A percentile compares a stretch with the other conserved stretches of the same genome.
Evolutionary conservation across 92 coral and sea anemone genomes (phyloP).

Genomic region (Meandrina meandrites): DNA sequence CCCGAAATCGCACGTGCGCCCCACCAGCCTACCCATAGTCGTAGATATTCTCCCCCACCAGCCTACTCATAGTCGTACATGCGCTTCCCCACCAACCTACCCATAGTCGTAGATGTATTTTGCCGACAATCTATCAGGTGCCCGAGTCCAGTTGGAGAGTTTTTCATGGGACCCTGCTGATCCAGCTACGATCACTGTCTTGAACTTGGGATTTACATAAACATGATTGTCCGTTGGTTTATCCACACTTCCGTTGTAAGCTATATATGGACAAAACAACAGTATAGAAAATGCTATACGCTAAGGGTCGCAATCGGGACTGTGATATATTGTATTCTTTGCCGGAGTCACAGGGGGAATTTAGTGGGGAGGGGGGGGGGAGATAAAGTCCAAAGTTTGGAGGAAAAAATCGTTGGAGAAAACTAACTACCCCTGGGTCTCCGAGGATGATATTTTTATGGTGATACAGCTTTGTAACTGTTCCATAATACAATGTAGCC

Average conservation of each 20-base stretch:
- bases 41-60: background rate
- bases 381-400: too few relatives aligned
- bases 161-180: constrained; percentile 84
- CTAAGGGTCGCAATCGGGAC: too few relatives aligned
- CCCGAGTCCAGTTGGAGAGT: constrained; percentile 71
- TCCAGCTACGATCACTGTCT: constrained; percentile 85
- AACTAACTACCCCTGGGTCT: too few relatives aligned
- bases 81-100: constrained; percentile 45
- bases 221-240: constrained; percentile 58
- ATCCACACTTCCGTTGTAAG: constrained; percentile 68
- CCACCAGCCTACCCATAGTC: background rate
- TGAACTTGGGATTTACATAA: constrained; percentile 75
- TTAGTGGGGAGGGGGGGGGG: too few relatives aligned
- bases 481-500: too few relatives aligned
- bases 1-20: too few relatives aligned
- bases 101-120: constrained; percentile 78
- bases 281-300: background rate
- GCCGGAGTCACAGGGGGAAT: too few relatives aligned
- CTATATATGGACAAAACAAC: constrained; percentile 24
- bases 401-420: too few relatives aligned
- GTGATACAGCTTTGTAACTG: too few relatives aligned
- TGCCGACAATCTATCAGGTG: constrained; percentile 66
- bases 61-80: background rate
- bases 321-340: too few relatives aligned
- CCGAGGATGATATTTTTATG: too few relatives aligned